A percentile compares a stretch with the other conserved stretches of the same genome.
Conservation (phyloP, 2,888 invertebrate species). For the Prosopocoilus inquinatus region DNA sequence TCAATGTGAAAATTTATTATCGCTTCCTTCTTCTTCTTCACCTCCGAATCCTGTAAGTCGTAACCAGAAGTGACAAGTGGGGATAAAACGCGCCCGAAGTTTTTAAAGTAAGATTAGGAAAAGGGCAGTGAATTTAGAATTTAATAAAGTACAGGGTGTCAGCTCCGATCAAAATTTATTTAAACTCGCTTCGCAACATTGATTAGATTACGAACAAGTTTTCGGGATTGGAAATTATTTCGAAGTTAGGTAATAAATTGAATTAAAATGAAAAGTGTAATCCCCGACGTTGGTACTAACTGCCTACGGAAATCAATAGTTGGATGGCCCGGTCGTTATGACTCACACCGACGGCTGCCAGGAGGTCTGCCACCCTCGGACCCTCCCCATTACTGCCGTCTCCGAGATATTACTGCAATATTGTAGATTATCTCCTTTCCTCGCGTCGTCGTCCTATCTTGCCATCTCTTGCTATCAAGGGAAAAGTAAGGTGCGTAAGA, state of each 20-base stretch:
- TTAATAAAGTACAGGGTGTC: no score
- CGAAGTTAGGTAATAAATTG: conserved; percentile 2
- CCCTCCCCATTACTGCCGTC: neutral
- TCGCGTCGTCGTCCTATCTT: conserved; percentile 6
- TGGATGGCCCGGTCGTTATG: conserved; percentile 28
- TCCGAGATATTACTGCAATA: conserved; percentile 19
- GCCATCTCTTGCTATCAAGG: neutral
- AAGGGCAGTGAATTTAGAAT: no score
- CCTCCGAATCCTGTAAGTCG: no score
- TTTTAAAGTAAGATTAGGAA: no score
- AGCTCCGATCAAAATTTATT: neutral
- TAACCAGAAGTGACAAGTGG: no score
- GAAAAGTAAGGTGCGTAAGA: neutral
- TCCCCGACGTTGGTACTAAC: conserved; percentile 18
- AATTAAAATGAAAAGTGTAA: conserved; percentile 8
- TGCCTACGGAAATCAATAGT: conserved; percentile 31
- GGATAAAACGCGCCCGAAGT: no score
- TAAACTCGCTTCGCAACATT: neutral
- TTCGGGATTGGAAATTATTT: neutral
- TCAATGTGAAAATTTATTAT: no score
- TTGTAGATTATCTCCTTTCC: conserved; percentile 16
- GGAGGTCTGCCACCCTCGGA: conserved; percentile 18
- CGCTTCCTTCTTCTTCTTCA: no score
- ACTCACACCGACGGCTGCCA: conserved; percentile 26
- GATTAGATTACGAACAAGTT: neutral